Base-by-base conservation (phyloP, 2,888 invertebrate species). In the Mythimna impura region DNA sequence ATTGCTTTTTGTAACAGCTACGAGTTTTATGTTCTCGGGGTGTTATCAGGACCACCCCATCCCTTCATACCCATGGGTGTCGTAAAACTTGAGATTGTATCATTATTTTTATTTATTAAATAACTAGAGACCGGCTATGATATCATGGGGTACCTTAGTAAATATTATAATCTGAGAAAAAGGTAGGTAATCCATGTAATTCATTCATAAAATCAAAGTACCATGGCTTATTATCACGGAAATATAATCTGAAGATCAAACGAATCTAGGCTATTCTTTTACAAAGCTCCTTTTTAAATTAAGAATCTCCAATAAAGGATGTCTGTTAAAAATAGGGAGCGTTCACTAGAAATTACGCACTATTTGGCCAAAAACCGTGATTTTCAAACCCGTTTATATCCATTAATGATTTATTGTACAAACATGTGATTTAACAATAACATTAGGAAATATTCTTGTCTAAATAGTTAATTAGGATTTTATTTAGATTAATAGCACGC, bases 81-180 rank as follows among this genome's bases (percentile, higher is more conserved):
- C 82, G 70, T 78, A 73, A 78, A 81, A 70, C 55, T 68, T 66
- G 57, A 70, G 60, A 78, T 77, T 58, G 67, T 70, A 73, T 57
- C 64, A 65, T 64, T 54, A 65, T 78, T 73, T 80, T 73, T 78
- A 76, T 62, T 71, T 64, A 76, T 55, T 71, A 70, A 81, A 63
- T 73, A 63, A 57, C 57, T 63, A 47, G 30, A 58, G 30, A 22
- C 60, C 14, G 12, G 50, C 22, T 36, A 50, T 14, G 22, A 10
- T 66, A 40, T 17, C 5, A 30, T 14, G 17, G 22, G 12, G 20
- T 20, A 67, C 9, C 12, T 40, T 7, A 61, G 8, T 25, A 34
- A 30, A 40, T 66, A n/a, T 30, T 20, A 40, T 66, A n/a, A 40
- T 20, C 3, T 8, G 14, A 30, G 3, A 30, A 34, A 72, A 36